These are phyloP conservation scores for Girardinichthys multiradiatus DNA, from an alignment of 2,113 vertebrate genomes.

Conservation along the genomic window DNA sequence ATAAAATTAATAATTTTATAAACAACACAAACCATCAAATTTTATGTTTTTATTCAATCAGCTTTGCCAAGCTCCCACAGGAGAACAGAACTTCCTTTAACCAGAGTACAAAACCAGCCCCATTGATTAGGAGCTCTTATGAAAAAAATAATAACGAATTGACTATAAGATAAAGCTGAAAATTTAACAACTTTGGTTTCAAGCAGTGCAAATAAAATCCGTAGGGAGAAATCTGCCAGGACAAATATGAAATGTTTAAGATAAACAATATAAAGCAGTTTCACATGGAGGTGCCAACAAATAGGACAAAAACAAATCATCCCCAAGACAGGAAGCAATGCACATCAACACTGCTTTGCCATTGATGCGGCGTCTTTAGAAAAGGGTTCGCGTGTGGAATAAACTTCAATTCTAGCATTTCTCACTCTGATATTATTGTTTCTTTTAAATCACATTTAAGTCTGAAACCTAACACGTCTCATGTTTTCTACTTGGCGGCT, in stretches of 20 bases:
- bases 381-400: not conserved
- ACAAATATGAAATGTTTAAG: not conserved
- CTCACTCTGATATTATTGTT: not conserved
- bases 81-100: not conserved
- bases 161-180: too few relatives aligned
- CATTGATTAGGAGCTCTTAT: too few relatives aligned
- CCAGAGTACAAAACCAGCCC: not conserved
- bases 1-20: conserved; percentile 2
- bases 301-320: not conserved
- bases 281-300: conserved; percentile 1
- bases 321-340: not conserved
- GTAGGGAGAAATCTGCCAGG: not conserved
- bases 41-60: conserved; percentile 36
- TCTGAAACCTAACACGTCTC: not conserved
- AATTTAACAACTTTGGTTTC: not conserved
- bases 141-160: too few relatives aligned
- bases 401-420: not conserved
- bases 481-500: conserved; percentile 49
- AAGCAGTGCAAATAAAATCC: conserved; percentile 3
- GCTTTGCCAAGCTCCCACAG: not conserved
- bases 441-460: not conserved
- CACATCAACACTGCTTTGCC: not conserved
- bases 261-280: not conserved
- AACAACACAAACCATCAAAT: not conserved
- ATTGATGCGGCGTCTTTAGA: not conserved